Evolutionary conservation across 2,113 vertebrate species (phyloP).

Genomic region (Charadrius vociferus): DNA sequence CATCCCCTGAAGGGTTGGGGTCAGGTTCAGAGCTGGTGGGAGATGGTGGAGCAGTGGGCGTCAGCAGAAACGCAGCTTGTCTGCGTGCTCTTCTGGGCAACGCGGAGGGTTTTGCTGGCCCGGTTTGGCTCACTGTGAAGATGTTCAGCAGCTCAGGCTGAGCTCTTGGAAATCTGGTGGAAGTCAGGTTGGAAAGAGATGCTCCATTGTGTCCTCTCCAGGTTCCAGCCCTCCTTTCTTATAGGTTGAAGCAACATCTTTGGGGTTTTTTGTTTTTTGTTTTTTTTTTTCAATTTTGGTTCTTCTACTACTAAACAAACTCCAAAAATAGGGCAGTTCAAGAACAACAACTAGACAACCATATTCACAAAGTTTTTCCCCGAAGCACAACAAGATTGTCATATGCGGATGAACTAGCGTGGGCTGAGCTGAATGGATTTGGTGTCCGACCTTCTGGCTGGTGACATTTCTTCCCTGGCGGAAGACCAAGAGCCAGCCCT

Average conservation of each 20-base stretch:
- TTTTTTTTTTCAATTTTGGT: neutral
- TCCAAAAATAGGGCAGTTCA: neutral
- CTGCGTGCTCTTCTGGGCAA: neutral
- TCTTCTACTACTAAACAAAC: neutral
- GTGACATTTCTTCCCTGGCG: neutral
- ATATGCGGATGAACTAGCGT: rapidly evolving
- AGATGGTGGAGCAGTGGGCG: neutral
- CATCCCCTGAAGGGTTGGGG: neutral
- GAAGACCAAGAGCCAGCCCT: neutral
- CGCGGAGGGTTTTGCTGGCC: neutral
- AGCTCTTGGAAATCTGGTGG: neutral
- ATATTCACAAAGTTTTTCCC: neutral
- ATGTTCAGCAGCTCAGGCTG: neutral
- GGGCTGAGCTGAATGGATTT: neutral
- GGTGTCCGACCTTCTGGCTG: neutral
- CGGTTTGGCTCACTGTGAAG: neutral
- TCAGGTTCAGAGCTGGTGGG: neutral
- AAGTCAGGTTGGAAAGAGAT: neutral
- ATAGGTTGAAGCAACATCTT: neutral
- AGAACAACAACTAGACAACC: neutral
- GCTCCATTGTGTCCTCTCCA: neutral
- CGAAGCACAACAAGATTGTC: neutral
- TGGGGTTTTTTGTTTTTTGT: neutral
- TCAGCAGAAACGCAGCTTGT: neutral
- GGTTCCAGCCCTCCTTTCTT: neutral